Evolutionary conservation across 2,888 invertebrate genomes (phyloP).

Genomic region (Drosophila ustulata): DNA sequence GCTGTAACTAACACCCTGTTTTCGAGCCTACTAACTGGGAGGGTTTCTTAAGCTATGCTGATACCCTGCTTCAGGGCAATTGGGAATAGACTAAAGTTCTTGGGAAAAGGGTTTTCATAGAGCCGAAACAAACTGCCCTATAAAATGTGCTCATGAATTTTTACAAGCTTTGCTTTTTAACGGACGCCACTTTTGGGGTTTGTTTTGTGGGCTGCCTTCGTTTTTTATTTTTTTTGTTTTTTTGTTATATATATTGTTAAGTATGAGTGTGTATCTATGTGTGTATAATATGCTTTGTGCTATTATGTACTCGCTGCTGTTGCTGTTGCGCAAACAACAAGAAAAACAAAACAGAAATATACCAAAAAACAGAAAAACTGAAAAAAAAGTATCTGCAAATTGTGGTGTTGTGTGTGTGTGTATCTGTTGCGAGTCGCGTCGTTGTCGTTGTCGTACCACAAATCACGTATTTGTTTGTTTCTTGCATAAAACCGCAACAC

Average conservation of each 20-base stretch:
- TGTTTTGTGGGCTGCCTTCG: conserved; percentile 23
- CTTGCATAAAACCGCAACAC: conserved; percentile 56
- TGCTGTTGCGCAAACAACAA: no score
- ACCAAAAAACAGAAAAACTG: conserved; percentile 31
- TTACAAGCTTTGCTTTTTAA: conserved; percentile 52
- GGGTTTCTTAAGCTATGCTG: neutral
- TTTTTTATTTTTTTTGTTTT: conserved; percentile 1
- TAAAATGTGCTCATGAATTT: conserved; percentile 33
- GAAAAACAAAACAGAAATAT: neutral
- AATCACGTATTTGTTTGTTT: conserved; percentile 64
- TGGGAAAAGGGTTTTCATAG: neutral
- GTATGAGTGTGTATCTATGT: neutral
- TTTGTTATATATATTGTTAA: neutral
- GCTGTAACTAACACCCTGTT: no score
- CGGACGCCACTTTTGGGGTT: conserved; percentile 38
- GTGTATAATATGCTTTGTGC: conserved; percentile 18
- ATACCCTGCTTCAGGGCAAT: neutral
- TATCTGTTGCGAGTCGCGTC: conserved; percentile 9
- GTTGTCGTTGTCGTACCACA: conserved; percentile 38
- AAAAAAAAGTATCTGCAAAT: conserved; percentile 12
- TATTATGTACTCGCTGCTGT: conserved; percentile 35
- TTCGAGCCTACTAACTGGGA: no score
- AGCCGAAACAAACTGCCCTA: conserved; percentile 8
- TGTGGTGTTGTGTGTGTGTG: conserved; percentile 16
- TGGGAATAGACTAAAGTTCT: neutral